phyloP scores from a whole-genome alignment of 2,797 vertebrate species.

The Rhadinocentrus ornatus region DNA sequence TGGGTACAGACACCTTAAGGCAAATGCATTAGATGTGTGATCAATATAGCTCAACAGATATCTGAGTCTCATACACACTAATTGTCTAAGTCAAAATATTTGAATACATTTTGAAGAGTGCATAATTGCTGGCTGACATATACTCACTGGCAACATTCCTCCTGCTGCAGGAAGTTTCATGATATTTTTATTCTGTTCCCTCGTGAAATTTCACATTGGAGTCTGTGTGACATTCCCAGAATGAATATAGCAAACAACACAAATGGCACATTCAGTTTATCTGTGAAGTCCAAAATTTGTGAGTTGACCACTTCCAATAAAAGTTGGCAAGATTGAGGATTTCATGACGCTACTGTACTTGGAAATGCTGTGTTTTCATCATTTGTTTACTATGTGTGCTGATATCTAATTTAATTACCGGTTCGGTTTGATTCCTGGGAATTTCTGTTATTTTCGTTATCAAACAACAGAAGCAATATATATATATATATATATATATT shows the following conservation, averaged over 20 bases:
- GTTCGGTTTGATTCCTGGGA: neutral
- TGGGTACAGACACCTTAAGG: constrained; percentile 10
- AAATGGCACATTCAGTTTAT: neutral
- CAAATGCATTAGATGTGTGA: neutral
- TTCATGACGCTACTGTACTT: neutral
- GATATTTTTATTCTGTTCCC: neutral
- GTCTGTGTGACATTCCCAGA: neutral
- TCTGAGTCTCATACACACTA: constrained; percentile 2
- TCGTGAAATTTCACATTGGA: constrained; percentile 4
- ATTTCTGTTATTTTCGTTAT: neutral
- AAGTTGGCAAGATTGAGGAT: neutral
- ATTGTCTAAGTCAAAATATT: neutral
- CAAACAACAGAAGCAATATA: no score
- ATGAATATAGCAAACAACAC: neutral
- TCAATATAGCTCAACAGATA: constrained; percentile 4
- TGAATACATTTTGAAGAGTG: neutral
- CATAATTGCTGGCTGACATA: neutral
- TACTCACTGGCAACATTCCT: constrained; percentile 12
- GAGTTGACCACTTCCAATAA: neutral
- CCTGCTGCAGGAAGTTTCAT: constrained; percentile 5
- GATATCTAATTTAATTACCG: neutral
- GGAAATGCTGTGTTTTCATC: neutral
- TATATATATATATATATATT: no score
- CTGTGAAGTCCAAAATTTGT: neutral
- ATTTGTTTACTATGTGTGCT: neutral